A percentile compares a stretch with the other conserved stretches of the same genome.
Evolutionary conservation across 2,888 invertebrate genomes (phyloP).

Genomic region (Brenthis ino): DNA sequence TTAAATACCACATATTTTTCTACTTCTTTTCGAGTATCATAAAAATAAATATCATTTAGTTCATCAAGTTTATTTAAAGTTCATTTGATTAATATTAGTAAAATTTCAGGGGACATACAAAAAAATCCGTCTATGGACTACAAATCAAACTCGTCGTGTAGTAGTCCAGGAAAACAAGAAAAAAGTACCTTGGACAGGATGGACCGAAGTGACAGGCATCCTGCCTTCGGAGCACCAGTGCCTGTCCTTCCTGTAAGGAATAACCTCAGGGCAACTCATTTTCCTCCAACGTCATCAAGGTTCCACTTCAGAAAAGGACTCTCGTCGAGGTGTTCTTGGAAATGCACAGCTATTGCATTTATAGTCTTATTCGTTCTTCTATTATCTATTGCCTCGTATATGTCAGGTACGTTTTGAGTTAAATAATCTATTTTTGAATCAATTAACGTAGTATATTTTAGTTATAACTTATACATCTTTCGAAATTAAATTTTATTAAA

Average conservation of each 20-base stretch:
- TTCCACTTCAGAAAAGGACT: slow-evolving; percentile 94
- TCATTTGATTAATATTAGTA: not conserved
- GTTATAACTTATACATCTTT: not conserved
- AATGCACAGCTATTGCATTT: slow-evolving; percentile 94
- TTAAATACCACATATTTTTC: not conserved
- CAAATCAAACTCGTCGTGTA: slow-evolving; percentile 93
- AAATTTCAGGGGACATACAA: slow-evolving; percentile 88
- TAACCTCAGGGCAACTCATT: slow-evolving; percentile 88
- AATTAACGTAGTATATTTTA: not conserved
- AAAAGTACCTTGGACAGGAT: slow-evolving; percentile 79
- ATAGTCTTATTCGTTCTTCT: slow-evolving; percentile 92
- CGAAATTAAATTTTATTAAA: too few species aligned
- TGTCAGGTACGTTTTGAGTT: slow-evolving; percentile 86
- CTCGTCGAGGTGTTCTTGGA: slow-evolving; percentile 94
- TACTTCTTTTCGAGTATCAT: not conserved
- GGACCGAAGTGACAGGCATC: slow-evolving; percentile 84
- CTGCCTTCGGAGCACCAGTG: slow-evolving; percentile 85
- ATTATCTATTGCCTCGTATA: slow-evolving; percentile 91
- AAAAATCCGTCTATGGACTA: slow-evolving; percentile 95
- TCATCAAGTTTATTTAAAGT: not conserved
- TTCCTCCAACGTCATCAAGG: slow-evolving; percentile 86
- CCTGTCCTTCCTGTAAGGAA: slow-evolving; percentile 90
- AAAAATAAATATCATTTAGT: too few species aligned
- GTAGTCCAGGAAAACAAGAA: slow-evolving; percentile 87
- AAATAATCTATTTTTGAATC: slow-evolving; percentile 8